phyloP scores from a whole-genome alignment of 2,888 invertebrate genomes.

The Gastracanthus pulcherrimus region DNA sequence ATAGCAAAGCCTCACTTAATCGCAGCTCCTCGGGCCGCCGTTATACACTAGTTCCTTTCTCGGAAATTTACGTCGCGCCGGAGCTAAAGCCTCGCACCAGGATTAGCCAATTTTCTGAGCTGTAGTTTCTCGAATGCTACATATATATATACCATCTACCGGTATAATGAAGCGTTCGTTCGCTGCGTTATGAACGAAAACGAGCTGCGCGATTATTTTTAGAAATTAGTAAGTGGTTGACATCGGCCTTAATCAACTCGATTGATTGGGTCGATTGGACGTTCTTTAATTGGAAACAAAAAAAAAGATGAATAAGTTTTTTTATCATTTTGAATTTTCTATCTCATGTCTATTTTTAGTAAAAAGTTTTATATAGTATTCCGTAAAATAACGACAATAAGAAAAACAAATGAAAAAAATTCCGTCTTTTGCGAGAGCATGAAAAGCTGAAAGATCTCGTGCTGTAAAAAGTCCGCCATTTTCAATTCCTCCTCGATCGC shows the following conservation, averaged over 20 bases:
- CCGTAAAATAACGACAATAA: background rate
- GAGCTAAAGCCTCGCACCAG: background rate
- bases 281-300: background rate
- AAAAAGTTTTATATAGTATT: background rate
- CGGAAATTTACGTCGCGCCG: conserved; percentile 28
- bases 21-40: conserved; percentile 4
- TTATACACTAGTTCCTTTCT: conserved; percentile 33
- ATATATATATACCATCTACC: background rate
- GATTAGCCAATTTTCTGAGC: conserved; percentile 44
- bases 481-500: background rate
- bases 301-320: background rate
- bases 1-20: background rate
- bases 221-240: background rate
- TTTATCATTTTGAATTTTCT: background rate
- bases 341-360: too few relatives aligned
- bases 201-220: background rate
- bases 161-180: conserved; percentile 16
- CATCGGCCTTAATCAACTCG: background rate
- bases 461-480: conserved; percentile 1
- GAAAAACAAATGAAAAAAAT: background rate
- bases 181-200: background rate
- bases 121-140: too few relatives aligned
- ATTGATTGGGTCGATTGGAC: background rate
- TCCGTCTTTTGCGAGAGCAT: background rate
- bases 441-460: background rate